Conservation (phyloP, 1,140 invertebrate genomes). For the Lepidurus arcticus region DNA sequence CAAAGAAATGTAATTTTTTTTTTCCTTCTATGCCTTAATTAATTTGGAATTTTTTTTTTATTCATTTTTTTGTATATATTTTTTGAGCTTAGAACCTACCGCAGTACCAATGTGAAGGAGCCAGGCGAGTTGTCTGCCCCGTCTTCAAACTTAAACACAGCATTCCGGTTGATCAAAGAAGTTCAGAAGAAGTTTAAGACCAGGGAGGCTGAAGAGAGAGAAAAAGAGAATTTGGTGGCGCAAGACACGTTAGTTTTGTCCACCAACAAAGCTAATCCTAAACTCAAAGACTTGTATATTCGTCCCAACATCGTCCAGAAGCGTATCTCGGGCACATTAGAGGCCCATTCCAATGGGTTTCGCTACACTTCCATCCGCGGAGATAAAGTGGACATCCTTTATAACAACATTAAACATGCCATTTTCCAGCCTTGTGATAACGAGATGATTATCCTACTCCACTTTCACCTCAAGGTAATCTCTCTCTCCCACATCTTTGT, state of each 20-base stretch:
- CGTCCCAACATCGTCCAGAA: conserved; percentile 97
- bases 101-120: conserved; percentile 95
- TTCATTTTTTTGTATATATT: conserved; percentile 26
- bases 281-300: conserved; percentile 97
- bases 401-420: conserved; percentile 99
- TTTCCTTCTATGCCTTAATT: conserved; percentile 8
- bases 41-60: not conserved
- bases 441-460: conserved; percentile 98
- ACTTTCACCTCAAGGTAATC: conserved; percentile 90
- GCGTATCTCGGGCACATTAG: conserved; percentile 83
- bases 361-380: conserved; percentile 96
- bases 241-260: conserved; percentile 95
- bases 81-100: conserved; percentile 71
- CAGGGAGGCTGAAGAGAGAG: conserved; percentile 93
- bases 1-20: conserved; percentile 86
- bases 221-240: conserved; percentile 97
- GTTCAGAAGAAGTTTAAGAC: conserved; percentile 99
- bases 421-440: conserved; percentile 99
- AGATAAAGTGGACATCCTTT: conserved; percentile 98
- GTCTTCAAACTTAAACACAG: conserved; percentile 92
- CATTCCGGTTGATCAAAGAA: conserved; percentile 96
- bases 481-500: not conserved
- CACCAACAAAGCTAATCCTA: conserved; percentile 95
- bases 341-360: conserved; percentile 96
- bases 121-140: conserved; percentile 92